Conservation (phyloP, 2,888 invertebrate genomes). For the Beris morrisii region DNA sequence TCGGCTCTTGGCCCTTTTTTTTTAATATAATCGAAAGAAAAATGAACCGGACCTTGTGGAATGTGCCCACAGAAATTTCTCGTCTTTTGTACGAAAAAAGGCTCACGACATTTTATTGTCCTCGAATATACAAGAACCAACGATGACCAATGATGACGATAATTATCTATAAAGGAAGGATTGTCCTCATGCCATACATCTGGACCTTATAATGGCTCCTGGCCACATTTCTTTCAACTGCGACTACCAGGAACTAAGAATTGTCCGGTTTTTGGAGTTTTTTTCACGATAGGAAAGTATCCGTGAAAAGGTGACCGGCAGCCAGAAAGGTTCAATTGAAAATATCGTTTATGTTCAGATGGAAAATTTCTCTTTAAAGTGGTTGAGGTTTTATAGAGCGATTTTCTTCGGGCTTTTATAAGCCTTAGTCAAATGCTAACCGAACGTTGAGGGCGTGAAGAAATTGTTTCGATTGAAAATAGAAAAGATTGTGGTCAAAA, state of each 20-base stretch:
- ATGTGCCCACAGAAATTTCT: background rate
- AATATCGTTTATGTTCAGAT: constrained; percentile 22
- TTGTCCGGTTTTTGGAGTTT: background rate
- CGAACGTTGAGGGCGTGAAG: no score
- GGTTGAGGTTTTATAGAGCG: background rate
- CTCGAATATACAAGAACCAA: background rate
- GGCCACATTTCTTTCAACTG: background rate
- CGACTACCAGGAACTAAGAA: background rate
- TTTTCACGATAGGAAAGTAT: background rate
- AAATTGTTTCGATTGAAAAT: no score
- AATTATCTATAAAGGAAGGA: constrained; percentile 10
- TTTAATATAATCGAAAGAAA: background rate
- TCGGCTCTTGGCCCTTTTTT: background rate
- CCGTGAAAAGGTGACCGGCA: constrained; percentile 12
- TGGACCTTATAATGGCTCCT: constrained; percentile 16
- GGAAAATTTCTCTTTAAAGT: constrained; percentile 20
- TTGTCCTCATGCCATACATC: constrained; percentile 21
- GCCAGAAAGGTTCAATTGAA: constrained; percentile 17
- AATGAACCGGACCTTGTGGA: background rate
- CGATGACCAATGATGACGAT: constrained; percentile 12
- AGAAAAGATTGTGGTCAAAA: no score
- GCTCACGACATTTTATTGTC: constrained; percentile 18
- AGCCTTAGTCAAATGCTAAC: no score
- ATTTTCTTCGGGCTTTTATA: no score
- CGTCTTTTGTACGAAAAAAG: constrained; percentile 2